Percentiles rank a stretch among this genome's conserved stretches.
Evolutionary conservation across 2,113 vertebrate genomes (phyloP).

Genomic region (Oenanthe melanoleuca): DNA sequence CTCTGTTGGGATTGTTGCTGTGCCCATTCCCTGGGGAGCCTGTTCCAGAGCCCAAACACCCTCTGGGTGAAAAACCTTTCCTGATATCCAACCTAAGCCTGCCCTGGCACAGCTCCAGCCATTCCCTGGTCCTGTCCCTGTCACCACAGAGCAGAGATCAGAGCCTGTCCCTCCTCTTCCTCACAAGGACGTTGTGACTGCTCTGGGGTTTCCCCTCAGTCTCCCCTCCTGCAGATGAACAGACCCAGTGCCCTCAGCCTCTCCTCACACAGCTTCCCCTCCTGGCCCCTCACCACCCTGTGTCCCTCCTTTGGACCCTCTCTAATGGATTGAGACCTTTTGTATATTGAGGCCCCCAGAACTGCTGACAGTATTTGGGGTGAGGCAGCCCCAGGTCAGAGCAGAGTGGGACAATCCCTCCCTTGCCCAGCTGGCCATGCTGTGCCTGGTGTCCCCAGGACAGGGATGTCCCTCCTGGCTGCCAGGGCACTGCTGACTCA

Average conservation of each 20-base stretch:
- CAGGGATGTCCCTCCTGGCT: background rate
- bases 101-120: fast-evolving
- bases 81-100: background rate
- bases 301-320: background rate
- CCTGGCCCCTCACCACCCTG: background rate
- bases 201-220: background rate
- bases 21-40: background rate
- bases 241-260: background rate
- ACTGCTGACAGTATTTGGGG: fast-evolving
- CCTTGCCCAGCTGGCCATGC: fast-evolving
- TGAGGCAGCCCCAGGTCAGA: fast-evolving
- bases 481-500: background rate
- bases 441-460: background rate
- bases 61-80: background rate
- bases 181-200: fast-evolving
- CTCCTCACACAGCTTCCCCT: background rate
- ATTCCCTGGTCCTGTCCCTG: background rate
- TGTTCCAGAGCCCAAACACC: background rate
- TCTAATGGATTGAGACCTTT: fast-evolving
- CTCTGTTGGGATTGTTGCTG: fast-evolving
- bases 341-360: fast-evolving
- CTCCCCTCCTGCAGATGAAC: background rate
- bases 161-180: background rate
- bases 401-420: background rate
- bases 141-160: background rate